Evolutionary conservation across 2,113 vertebrate genomes (phyloP).

Genomic region (Rhadina sibilatrix): DNA sequence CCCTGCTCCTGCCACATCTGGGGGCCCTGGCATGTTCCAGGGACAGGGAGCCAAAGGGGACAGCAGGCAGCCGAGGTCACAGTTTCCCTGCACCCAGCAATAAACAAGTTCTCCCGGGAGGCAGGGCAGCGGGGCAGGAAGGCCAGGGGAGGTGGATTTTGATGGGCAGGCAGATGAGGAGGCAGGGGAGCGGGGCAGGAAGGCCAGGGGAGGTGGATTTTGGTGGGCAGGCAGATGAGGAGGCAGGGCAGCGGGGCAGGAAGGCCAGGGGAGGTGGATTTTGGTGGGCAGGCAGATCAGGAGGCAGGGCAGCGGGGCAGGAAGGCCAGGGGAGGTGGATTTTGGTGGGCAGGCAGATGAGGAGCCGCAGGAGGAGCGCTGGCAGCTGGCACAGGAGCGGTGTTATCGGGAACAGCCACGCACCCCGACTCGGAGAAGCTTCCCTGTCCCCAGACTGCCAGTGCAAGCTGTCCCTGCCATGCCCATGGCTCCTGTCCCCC

Average conservation of each 20-base stretch:
- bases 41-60: not conserved
- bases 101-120: not conserved
- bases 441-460: too few relatives aligned
- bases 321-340: not conserved
- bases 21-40: not conserved
- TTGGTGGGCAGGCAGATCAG: not conserved
- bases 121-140: not conserved
- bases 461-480: fast-evolving
- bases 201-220: not conserved
- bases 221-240: not conserved
- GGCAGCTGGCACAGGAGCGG: not conserved
- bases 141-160: not conserved
- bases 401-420: not conserved
- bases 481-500: not conserved
- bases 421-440: not conserved
- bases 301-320: not conserved
- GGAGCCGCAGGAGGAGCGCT: not conserved
- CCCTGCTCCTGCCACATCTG: fast-evolving
- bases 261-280: not conserved
- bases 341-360: not conserved
- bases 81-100: not conserved
- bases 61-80: fast-evolving
- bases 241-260: not conserved
- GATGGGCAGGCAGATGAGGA: not conserved
- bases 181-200: not conserved